Base-by-base conservation (phyloP, 1,140 invertebrate species). In the Drosophila neocordata region DNA sequence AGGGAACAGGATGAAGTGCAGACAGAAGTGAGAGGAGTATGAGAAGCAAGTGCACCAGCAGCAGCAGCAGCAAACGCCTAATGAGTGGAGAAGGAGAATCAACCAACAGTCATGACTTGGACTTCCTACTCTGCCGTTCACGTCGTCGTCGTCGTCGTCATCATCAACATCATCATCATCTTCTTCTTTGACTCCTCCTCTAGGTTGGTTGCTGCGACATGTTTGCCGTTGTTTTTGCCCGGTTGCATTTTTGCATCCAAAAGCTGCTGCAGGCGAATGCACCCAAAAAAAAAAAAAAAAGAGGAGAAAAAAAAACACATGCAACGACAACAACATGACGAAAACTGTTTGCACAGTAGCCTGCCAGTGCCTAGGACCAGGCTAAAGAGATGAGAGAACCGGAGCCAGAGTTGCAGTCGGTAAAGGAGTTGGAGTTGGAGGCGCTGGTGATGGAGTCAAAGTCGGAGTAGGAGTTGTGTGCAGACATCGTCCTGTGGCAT, bases 401-500 rank as follows among this genome's bases (percentile, higher is more conserved):
- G 31, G 15, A 60, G 68, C 35, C 13, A 24, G n/a, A 59, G 55
- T 55, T 34, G 55, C 15, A 67, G 52, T n/a, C n/a, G 35, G 8
- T 37, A 34, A 34, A 9, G 55, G 55, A 4, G n/a, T n/a, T 31
- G 55, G 13, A 15, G 27, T 31, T 35, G 31, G 18, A 57, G 55
- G 24, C 18, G 55, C 31, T 31, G 27, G 27, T 6, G 27, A 41
- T 55, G 56, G 35, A 38, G 62, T 13, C 48, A 62, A 62, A 76
- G 38, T 59, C 56, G 56, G 22, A 61, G 57, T 55, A 65, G 76
- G 48, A 18, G 15, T 8, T 9, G 41, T 15, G 18, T 63, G 74
- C 68, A 88, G 82, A 82, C 82, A 73, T 87, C 78, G 83, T 87
- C 82, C 83, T 87, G 82, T 87, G 82, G 82, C 82, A 87, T 82